Conservation (phyloP, 2,797 vertebrate species). For the Sebastes trivittatus region DNA sequence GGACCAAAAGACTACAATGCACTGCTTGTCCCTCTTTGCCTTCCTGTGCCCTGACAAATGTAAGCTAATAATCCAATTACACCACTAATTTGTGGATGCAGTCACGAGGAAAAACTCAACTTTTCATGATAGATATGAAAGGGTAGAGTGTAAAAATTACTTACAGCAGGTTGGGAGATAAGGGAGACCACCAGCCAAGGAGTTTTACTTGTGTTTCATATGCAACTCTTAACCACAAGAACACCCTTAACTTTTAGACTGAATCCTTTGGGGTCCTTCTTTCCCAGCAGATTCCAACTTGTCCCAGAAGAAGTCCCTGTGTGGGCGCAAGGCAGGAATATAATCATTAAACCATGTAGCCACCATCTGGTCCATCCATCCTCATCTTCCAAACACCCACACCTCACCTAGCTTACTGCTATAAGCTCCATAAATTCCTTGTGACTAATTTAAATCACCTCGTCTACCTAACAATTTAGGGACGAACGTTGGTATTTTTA, state of each 20-base stretch:
- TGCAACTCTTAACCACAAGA: neutral
- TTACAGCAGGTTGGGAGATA: neutral
- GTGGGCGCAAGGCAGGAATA: neutral
- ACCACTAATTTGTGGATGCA: slow-evolving; percentile 17
- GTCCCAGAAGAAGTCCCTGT: neutral
- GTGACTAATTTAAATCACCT: neutral
- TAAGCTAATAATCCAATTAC: slow-evolving; percentile 65
- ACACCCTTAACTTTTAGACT: neutral
- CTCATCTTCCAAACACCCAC: neutral
- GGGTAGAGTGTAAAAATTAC: slow-evolving; percentile 10
- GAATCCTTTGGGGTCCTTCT: neutral
- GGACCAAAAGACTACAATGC: slow-evolving; percentile 26
- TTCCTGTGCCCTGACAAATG: slow-evolving; percentile 60
- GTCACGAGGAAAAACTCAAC: neutral
- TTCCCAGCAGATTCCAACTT: neutral
- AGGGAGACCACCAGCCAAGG: neutral
- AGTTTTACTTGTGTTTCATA: neutral
- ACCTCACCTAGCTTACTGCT: neutral
- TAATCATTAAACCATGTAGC: neutral
- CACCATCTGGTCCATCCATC: slow-evolving; percentile 20
- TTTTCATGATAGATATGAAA: slow-evolving; percentile 32
- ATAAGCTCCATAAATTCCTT: neutral
- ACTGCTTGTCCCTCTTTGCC: slow-evolving; percentile 29
- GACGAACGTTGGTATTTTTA: neutral
- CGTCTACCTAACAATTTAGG: neutral